Conservation (phyloP, 2,113 vertebrate genomes). For the Elephantulus edwardii region DNA sequence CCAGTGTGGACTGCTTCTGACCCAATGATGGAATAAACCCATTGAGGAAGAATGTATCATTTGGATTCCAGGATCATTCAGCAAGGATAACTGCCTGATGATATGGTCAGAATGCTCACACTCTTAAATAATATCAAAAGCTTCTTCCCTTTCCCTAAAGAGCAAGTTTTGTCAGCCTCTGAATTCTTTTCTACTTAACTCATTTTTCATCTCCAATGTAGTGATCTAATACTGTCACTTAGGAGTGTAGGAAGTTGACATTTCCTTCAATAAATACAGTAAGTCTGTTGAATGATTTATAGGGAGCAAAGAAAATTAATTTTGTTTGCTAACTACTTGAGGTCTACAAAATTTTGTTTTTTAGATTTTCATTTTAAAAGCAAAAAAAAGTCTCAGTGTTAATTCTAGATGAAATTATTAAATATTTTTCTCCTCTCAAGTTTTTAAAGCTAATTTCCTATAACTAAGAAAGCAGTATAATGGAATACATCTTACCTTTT, state of each 20-base stretch:
- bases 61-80: slow-evolving; percentile 50
- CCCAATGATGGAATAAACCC: slow-evolving; percentile 45
- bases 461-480: slow-evolving; percentile 20
- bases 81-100: slow-evolving; percentile 50
- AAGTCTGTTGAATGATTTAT: slow-evolving; percentile 25
- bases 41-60: slow-evolving; percentile 44
- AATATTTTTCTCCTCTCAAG: not conserved
- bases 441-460: slow-evolving; percentile 23
- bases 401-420: slow-evolving; percentile 1
- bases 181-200: not conserved
- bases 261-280: slow-evolving; percentile 17
- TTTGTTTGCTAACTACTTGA: slow-evolving; percentile 17
- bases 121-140: not conserved
- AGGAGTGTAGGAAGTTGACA: not conserved
- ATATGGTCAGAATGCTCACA: slow-evolving; percentile 45
- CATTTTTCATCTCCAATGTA: slow-evolving; percentile 16
- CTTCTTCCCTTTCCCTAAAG: not conserved
- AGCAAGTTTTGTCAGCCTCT: not conserved
- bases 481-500: slow-evolving; percentile 11
- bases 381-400: not conserved
- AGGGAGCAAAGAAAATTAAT: slow-evolving; percentile 13
- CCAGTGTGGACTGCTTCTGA: slow-evolving; percentile 14
- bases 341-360: slow-evolving; percentile 39
- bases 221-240: not conserved
- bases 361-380: slow-evolving; percentile 32